phyloP scores from a whole-genome alignment of 92 coral and sea anemone species.

The Siderastrea siderea region DNA sequence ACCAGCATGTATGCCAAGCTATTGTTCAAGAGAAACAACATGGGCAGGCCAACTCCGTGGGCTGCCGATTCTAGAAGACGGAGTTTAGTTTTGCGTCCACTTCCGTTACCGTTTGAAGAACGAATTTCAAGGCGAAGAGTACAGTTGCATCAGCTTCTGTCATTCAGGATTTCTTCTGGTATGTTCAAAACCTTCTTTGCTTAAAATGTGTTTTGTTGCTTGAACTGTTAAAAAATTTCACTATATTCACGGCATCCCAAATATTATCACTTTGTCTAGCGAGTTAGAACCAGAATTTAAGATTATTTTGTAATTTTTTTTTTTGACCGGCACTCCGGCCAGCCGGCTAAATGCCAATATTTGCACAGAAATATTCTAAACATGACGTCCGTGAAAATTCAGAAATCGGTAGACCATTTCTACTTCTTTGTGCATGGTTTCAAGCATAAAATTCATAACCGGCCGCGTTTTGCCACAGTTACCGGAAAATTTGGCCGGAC shows the following conservation, averaged over 20 bases:
- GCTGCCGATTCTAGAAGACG: conserved; percentile 15
- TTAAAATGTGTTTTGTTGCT: neutral
- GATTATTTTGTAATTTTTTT: too few species aligned
- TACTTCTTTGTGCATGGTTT: neutral
- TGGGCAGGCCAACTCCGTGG: neutral
- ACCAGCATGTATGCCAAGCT: conserved; percentile 25
- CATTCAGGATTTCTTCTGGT: neutral
- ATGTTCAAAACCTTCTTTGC: neutral
- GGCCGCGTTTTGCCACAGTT: neutral
- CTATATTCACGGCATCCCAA: neutral
- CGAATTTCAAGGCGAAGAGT: neutral
- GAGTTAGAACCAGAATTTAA: too few species aligned
- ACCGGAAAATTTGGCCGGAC: neutral
- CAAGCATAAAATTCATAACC: neutral
- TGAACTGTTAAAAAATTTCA: neutral
- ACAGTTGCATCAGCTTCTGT: neutral
- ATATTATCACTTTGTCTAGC: too few species aligned
- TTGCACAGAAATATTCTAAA: neutral
- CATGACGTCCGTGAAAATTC: neutral
- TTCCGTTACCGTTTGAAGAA: neutral
- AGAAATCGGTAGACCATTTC: neutral
- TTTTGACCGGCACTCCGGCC: neutral
- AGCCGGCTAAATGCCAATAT: neutral
- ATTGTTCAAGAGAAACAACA: conserved; percentile 20
- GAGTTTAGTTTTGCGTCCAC: conserved; percentile 18